These are phyloP conservation scores for Willisornis vidua DNA, from an alignment of 2,113 vertebrate genomes.

Conservation along the genomic window DNA sequence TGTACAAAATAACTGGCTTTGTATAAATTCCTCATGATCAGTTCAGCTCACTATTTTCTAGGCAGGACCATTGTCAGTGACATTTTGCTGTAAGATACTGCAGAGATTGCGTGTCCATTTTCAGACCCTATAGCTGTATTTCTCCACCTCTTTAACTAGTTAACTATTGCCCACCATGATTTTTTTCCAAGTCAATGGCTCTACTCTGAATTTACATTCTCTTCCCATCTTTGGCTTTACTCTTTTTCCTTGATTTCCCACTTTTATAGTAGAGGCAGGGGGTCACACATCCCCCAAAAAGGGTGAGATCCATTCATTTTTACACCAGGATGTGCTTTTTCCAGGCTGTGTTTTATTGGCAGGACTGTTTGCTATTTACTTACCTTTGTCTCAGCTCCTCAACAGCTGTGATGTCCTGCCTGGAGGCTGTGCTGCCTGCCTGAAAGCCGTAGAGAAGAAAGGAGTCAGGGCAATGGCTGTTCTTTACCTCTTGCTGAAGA, in stretches of 20 bases:
- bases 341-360: not conserved
- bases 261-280: not conserved
- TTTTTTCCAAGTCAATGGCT: not conserved
- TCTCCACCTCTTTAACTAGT: not conserved
- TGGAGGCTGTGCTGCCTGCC: constrained; percentile 7
- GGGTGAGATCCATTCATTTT: not conserved
- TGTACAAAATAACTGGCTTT: not conserved
- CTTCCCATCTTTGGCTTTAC: not conserved
- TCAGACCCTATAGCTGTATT: not conserved
- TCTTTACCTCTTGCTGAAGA: constrained; percentile 59
- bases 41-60: not conserved
- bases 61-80: not conserved
- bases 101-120: not conserved
- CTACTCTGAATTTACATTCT: not conserved
- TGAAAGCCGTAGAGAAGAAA: constrained; percentile 28
- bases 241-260: not conserved
- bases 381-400: constrained; percentile 41
- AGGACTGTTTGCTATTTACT: not conserved
- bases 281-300: not conserved
- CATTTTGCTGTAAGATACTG: not conserved
- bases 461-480: constrained; percentile 30
- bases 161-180: not conserved
- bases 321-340: not conserved
- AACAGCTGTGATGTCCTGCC: not conserved
- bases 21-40: not conserved